phyloP scores from a whole-genome alignment of 2,113 vertebrate genomes.

The Pangasianodon hypophthalmus region DNA sequence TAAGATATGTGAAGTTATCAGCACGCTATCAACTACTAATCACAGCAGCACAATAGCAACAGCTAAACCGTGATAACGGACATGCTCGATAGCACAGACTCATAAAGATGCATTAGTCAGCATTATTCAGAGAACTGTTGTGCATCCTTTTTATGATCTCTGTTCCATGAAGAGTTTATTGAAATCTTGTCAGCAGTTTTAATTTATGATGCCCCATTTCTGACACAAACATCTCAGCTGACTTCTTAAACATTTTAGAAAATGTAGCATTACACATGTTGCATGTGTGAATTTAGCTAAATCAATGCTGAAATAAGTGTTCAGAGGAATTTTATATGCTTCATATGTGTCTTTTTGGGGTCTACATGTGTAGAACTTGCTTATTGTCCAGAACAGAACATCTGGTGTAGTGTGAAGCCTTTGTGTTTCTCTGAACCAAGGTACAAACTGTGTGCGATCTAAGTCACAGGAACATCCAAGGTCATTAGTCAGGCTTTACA shows the following conservation, averaged over 20 bases:
- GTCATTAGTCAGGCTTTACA: background rate
- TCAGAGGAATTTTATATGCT: background rate
- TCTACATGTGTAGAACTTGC: background rate
- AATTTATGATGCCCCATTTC: background rate
- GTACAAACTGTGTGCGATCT: background rate
- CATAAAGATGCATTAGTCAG: background rate
- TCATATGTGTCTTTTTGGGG: background rate
- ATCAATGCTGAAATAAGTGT: background rate
- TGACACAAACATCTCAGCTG: background rate
- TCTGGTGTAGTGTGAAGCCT: background rate
- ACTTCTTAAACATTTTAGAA: background rate
- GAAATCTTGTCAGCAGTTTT: slow-evolving; percentile 7
- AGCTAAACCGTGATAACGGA: background rate
- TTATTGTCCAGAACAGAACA: background rate
- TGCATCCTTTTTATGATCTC: slow-evolving; percentile 17
- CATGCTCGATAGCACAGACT: background rate
- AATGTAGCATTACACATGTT: background rate
- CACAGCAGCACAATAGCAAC: background rate
- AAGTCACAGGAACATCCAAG: background rate
- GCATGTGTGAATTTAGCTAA: background rate
- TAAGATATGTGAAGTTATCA: background rate
- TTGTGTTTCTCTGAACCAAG: background rate
- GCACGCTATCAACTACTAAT: slow-evolving; percentile 8
- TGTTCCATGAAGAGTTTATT: background rate
- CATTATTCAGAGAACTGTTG: slow-evolving; percentile 9